Conservation (phyloP, 2,797 vertebrate species). For the Aldrovandia affinis region DNA sequence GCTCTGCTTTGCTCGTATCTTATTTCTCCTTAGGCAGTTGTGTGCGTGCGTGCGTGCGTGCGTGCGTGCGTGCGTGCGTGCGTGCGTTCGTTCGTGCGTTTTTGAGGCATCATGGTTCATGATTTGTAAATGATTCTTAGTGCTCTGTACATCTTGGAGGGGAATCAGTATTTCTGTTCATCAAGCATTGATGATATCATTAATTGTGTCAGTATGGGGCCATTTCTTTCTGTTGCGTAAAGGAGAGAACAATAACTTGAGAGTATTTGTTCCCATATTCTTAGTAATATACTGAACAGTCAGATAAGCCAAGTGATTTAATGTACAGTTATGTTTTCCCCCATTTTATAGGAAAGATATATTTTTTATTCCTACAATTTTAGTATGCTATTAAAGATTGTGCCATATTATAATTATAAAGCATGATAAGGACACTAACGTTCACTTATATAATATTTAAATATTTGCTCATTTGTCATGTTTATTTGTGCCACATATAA, state of each 20-base stretch:
- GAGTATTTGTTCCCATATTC: neutral
- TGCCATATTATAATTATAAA: neutral
- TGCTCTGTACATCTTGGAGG: neutral
- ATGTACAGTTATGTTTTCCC: too few species aligned
- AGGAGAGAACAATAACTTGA: neutral
- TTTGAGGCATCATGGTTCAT: neutral
- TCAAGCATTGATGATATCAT: neutral
- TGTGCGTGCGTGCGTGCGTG: neutral
- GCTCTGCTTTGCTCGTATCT: neutral
- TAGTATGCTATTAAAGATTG: neutral
- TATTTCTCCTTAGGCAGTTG: neutral
- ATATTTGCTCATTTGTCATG: constrained; percentile 39
- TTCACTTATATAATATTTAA: neutral
- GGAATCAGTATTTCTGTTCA: neutral
- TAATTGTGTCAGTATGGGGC: constrained; percentile 1
- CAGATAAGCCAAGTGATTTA: neutral
- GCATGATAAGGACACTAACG: neutral
- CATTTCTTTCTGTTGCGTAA: neutral
- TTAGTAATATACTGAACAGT: neutral
- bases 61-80: neutral
- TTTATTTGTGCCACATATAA: constrained; percentile 57
- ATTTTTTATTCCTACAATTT: neutral
- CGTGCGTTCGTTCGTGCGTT: neutral
- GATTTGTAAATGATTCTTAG: neutral
- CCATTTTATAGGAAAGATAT: neutral